phyloP scores from a whole-genome alignment of 2,888 invertebrate species.

The Ochropleura plecta region DNA sequence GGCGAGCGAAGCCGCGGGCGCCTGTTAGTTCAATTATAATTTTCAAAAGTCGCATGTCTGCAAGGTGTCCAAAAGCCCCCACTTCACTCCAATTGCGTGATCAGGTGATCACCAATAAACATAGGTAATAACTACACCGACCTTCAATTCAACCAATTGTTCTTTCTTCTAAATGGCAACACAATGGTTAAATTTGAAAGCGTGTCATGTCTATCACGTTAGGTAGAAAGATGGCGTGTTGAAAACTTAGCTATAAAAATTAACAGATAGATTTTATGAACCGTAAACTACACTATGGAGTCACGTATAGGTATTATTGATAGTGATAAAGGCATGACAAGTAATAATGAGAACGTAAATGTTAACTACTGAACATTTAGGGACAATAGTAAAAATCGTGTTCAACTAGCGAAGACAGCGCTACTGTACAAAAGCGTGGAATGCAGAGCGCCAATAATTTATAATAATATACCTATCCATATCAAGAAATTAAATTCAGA shows the following conservation, averaged over 20 bases:
- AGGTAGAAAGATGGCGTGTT: slow-evolving; percentile 55
- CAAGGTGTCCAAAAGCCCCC: neutral
- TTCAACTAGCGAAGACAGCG: no score
- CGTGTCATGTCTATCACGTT: slow-evolving; percentile 57
- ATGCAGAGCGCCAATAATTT: no score
- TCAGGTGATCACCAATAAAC: slow-evolving; percentile 29
- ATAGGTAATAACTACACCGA: slow-evolving; percentile 15
- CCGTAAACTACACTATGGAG: slow-evolving; percentile 54
- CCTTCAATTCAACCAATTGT: slow-evolving; percentile 36
- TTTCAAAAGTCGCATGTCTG: neutral
- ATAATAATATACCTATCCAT: no score
- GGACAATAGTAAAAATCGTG: no score
- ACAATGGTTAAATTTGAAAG: slow-evolving; percentile 52
- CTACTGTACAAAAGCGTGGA: no score
- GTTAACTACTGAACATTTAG: neutral
- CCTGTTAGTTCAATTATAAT: no score
- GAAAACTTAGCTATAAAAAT: slow-evolving; percentile 53
- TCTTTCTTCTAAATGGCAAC: slow-evolving; percentile 24
- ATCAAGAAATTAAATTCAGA: no score
- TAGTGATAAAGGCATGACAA: slow-evolving; percentile 6
- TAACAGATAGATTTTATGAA: slow-evolving; percentile 57
- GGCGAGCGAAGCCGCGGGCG: no score
- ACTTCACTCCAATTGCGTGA: slow-evolving; percentile 17
- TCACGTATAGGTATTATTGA: slow-evolving; percentile 57
- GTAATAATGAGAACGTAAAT: slow-evolving; percentile 6